Evolutionary conservation across 1,140 invertebrate species (phyloP).

Genomic region (Oryctes rhinoceros): DNA sequence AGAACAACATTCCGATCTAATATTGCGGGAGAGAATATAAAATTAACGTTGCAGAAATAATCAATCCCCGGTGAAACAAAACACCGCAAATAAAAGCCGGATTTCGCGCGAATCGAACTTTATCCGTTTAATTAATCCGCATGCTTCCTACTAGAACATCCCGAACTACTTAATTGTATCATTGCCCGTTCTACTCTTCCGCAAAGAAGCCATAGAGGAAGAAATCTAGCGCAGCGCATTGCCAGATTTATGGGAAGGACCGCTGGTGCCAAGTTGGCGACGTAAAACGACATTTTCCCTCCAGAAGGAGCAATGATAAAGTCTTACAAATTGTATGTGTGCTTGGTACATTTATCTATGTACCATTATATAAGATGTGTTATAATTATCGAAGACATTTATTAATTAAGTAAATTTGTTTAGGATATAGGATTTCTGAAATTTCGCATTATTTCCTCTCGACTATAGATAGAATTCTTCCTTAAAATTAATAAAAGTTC

Average conservation of each 20-base stretch:
- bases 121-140: slow-evolving; percentile 32
- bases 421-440: too few species aligned
- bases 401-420: too few species aligned
- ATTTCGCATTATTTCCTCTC: too few species aligned
- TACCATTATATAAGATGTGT: too few species aligned
- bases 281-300: background rate
- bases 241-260: background rate
- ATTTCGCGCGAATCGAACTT: slow-evolving; percentile 28
- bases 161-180: slow-evolving; percentile 8
- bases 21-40: background rate
- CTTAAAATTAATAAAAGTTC: too few species aligned
- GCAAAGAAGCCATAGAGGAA: background rate
- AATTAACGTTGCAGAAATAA: slow-evolving; percentile 36
- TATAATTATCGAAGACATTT: too few species aligned
- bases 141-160: slow-evolving; percentile 19
- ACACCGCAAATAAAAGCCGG: slow-evolving; percentile 18
- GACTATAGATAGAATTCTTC: too few species aligned
- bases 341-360: too few species aligned
- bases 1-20: background rate
- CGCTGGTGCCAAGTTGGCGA: slow-evolving; percentile 13
- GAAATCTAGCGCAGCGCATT: background rate
- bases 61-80: slow-evolving; percentile 23
- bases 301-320: background rate
- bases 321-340: background rate
- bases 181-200: slow-evolving; percentile 12